phyloP scores from a whole-genome alignment of 2,888 invertebrate genomes.

The Trileptium ribeirensis region DNA sequence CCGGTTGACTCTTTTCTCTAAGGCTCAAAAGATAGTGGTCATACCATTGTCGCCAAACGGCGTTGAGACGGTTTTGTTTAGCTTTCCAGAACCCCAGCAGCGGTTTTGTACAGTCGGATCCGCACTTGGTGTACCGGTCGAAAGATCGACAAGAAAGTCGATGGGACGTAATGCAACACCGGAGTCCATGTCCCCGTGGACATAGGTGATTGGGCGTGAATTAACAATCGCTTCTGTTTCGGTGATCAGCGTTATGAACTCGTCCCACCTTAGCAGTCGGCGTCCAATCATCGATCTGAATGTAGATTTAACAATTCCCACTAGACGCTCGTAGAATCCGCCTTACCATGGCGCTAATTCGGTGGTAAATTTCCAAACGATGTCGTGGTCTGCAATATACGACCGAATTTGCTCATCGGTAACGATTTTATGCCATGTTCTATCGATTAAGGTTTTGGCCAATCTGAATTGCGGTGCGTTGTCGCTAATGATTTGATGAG shows the following conservation, averaged over 20 bases:
- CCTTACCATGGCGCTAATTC: not conserved
- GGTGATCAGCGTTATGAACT: not conserved
- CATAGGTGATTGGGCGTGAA: not conserved
- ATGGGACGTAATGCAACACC: too few species aligned
- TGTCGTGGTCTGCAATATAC: too few species aligned
- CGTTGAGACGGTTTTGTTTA: too few species aligned
- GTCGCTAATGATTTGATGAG: not conserved
- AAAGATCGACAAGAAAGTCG: too few species aligned
- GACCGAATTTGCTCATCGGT: not conserved
- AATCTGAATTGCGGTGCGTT: not conserved
- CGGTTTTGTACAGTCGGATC: too few species aligned
- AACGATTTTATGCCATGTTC: not conserved
- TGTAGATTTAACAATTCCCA: not conserved
- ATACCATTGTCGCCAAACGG: too few species aligned
- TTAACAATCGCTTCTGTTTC: not conserved
- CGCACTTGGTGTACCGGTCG: too few species aligned
- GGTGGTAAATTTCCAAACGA: too few species aligned
- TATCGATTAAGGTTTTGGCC: not conserved
- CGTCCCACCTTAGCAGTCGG: not conserved
- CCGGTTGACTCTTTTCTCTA: too few species aligned
- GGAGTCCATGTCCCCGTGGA: too few species aligned
- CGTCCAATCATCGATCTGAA: not conserved
- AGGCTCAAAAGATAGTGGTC: too few species aligned
- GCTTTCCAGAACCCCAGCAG: too few species aligned
- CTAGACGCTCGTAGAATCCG: not conserved